Evolutionary conservation across 2,797 vertebrate species (phyloP), one percentile per base, ranked within the genome.

Genomic region (Thaleichthys pacificus): DNA sequence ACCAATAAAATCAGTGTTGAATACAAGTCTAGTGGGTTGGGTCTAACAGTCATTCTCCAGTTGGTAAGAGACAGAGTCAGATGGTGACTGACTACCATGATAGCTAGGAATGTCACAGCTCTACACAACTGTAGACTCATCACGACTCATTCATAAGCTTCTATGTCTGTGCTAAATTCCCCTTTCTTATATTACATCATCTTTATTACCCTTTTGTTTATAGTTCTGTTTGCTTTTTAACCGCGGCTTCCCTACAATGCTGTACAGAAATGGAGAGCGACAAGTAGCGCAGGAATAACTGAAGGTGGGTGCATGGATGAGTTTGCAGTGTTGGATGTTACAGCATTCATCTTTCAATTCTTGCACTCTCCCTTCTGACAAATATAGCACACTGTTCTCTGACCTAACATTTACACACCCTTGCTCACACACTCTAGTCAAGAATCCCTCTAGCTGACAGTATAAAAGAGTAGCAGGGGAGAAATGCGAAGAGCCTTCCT

Each of bases 1-100:
- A 82, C 71, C 67, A 91, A 91, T 92, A 92, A 93, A 82, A 81
- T 70, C 75, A 72, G 66, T 78, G 80, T 81, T 84, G 63, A 49
- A 66, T 35, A 17, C 28, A 49, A 38, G 28, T 24, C 19, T 12
- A 28, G 28, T 19, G 3, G 65, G 66, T 80, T 76, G 63, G 76
- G 68, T 56, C 67, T 60, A 42, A 21, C 28, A 28, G 19, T 70
- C 72, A 75, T 70, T 38, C 58, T 70, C 71, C 80, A 72, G 69
- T 80, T 61, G 61, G 51, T 62, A 5, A 28, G 26, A n/a, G 49
- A 24, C 14, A 8, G 7, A 19, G 42, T 51, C 22, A 51, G 66
- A 74, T n/a, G 0, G 26, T 76, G 77, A 82, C 81, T 76, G 77
- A 82, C 81, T 85, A 42, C 57, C 84, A 76, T 30, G 38, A 63